Evolutionary conservation across 2,797 vertebrate genomes (phyloP), one percentile per base, ranked within the genome.

Genomic region (Propithecus deckenii): DNA sequence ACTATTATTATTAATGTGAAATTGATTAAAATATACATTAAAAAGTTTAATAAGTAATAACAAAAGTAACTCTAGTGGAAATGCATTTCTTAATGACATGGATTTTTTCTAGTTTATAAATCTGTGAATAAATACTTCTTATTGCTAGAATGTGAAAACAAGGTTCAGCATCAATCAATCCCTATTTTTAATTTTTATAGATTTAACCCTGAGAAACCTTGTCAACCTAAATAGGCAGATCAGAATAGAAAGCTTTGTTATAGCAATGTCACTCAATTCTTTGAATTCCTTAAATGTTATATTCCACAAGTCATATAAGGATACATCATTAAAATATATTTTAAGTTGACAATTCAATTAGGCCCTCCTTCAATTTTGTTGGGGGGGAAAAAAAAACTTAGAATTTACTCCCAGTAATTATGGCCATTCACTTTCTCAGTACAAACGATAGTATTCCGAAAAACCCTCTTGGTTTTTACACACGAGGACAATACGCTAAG

Each of bases 181-280:
- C 92, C 65, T 92, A 20, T 35, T 80, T 69, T 92, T 92, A 89
- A 81, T 78, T 84, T 95, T 87, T 79, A 72, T 32, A 63, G 30
- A 89, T 69, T 78, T 78, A 80, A 81, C 14, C 50, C 14, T 61
- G 20, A 92, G 30, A 89, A 85, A 74, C 9, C 52, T 65, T 65
- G 22, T 50, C 90, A 81, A 86, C 38, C 67, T 81, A 23, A 91
- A 81, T 4, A 86, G 25, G 25, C 17, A 15, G 41, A 86, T 14
- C 8, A 28, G 14, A 79, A 87, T 15, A 74, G 55, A 79, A 84
- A 84, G 46, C 81, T 80, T 55, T 67, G 38, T 30, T 52, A 32
- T 30, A 76, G 81, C 14, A 69, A 38, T 52, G 23, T 75, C 41
- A 86, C 6, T 67, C 48, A n/a, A 65, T 74, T 93, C 38, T 89